Evolutionary conservation across 2,888 invertebrate genomes (phyloP).

Genomic region (Dryobotodes eremita): DNA sequence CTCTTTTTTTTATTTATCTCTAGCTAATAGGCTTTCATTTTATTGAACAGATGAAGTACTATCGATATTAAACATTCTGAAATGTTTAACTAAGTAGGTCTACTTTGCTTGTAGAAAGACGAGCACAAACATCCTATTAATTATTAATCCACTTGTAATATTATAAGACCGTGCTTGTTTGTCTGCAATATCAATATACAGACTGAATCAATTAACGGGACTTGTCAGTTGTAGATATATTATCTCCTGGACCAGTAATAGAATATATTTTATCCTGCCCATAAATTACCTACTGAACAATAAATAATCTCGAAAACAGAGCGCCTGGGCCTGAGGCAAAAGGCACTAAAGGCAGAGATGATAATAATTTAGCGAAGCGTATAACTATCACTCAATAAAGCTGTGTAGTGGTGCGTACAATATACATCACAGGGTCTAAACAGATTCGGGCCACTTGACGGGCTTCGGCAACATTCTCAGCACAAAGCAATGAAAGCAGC

Average conservation of each 20-base stretch:
- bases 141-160: slow-evolving; percentile 53
- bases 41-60: slow-evolving; percentile 18
- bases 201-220: slow-evolving; percentile 64
- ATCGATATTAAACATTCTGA: slow-evolving; percentile 23
- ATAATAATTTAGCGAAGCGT: slow-evolving; percentile 55
- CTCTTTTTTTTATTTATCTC: slow-evolving; percentile 13
- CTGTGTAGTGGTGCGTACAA: slow-evolving; percentile 60
- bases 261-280: slow-evolving; percentile 62
- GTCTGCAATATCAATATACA: slow-evolving; percentile 49
- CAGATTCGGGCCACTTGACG: slow-evolving; percentile 87
- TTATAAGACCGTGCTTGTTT: slow-evolving; percentile 53
- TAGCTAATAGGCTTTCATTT: slow-evolving; percentile 3
- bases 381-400: slow-evolving; percentile 63
- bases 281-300: slow-evolving; percentile 62
- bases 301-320: slow-evolving; percentile 58
- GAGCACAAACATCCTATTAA: slow-evolving; percentile 28
- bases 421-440: slow-evolving; percentile 71
- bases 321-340: slow-evolving; percentile 37
- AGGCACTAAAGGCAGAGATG: slow-evolving; percentile 36
- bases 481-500: slow-evolving; percentile 89
- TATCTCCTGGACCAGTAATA: slow-evolving; percentile 58
- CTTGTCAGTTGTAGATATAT: slow-evolving; percentile 55
- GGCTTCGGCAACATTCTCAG: slow-evolving; percentile 84
- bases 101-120: slow-evolving; percentile 20
- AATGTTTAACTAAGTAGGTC: slow-evolving; percentile 17